Conservation (phyloP, 1,140 invertebrate species). For the Eulimnadia texana region DNA sequence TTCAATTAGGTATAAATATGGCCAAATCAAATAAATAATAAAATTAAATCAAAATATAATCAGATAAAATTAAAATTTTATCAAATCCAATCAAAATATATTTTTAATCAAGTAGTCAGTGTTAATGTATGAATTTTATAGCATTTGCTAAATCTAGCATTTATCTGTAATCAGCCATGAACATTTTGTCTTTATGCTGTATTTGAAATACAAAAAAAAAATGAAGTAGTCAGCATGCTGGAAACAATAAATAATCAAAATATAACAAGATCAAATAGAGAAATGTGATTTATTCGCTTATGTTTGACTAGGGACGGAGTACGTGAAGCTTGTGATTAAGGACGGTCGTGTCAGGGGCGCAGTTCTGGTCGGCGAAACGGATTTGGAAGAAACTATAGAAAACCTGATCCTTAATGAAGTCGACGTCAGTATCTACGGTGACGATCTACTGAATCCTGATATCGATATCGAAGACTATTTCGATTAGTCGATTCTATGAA, state of each 20-base stretch:
- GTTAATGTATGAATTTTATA: no score
- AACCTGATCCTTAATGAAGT: conserved; percentile 92
- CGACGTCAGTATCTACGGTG: conserved; percentile 72
- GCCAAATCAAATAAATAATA: no score
- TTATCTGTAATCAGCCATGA: no score
- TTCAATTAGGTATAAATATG: no score
- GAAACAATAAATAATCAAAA: background rate
- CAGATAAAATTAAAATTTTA: no score
- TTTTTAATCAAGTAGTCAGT: no score
- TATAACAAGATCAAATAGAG: background rate
- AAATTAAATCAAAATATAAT: no score
- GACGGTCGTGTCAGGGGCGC: conserved; percentile 80
- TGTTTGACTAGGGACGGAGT: conserved; percentile 45
- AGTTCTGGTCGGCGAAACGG: conserved; percentile 90
- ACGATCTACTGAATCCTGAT: conserved; percentile 84
- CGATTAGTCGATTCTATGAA: conserved; percentile 47
- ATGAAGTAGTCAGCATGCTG: background rate
- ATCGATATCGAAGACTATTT: conserved; percentile 99
- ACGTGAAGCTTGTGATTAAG: conserved; percentile 78
- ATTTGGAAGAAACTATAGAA: conserved; percentile 95
- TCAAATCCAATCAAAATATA: no score
- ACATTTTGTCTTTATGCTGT: no score
- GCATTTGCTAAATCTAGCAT: no score
- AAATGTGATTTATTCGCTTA: background rate
- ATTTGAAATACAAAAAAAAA: no score